Evolutionary conservation across 37 sponge, comb jelly and placozoan species (phyloP).

Genomic region (Axinella damicornis): DNA sequence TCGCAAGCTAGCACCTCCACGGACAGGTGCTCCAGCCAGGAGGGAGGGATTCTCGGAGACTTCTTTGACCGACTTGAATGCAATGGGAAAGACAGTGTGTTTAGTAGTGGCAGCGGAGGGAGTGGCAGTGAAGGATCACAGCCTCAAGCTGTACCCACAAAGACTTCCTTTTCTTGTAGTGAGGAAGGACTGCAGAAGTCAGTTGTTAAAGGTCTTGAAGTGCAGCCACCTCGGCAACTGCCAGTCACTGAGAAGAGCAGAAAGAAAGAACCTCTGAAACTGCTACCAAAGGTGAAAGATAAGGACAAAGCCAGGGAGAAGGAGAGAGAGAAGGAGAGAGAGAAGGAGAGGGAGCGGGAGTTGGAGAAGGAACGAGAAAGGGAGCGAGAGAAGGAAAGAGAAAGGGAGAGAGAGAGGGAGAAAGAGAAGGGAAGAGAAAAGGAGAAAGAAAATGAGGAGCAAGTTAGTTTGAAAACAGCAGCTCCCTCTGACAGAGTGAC

Average conservation of each 20-base stretch:
- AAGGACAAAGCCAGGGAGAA: neutral
- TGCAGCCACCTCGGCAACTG: neutral
- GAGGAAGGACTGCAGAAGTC: neutral
- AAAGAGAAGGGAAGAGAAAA: constrained; percentile 4
- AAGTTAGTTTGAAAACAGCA: no score
- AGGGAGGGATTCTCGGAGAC: neutral
- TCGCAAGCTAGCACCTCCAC: no score
- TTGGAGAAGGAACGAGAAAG: neutral
- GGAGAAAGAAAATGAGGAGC: neutral
- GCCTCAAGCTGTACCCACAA: neutral
- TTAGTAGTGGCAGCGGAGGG: neutral
- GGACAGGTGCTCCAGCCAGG: no score
- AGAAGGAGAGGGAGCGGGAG: neutral
- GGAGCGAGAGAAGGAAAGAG: neutral
- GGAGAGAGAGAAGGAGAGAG: neutral
- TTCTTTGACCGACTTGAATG: neutral
- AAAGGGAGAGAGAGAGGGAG: neutral
- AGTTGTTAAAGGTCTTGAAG: neutral
- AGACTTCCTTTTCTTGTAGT: neutral
- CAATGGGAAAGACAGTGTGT: neutral
- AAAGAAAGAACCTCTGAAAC: neutral
- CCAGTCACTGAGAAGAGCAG: no score
- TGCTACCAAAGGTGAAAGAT: neutral
- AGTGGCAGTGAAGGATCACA: neutral
- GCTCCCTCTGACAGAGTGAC: no score